phyloP scores from a whole-genome alignment of 2,888 invertebrate species.

The Polymixis flavicincta region DNA sequence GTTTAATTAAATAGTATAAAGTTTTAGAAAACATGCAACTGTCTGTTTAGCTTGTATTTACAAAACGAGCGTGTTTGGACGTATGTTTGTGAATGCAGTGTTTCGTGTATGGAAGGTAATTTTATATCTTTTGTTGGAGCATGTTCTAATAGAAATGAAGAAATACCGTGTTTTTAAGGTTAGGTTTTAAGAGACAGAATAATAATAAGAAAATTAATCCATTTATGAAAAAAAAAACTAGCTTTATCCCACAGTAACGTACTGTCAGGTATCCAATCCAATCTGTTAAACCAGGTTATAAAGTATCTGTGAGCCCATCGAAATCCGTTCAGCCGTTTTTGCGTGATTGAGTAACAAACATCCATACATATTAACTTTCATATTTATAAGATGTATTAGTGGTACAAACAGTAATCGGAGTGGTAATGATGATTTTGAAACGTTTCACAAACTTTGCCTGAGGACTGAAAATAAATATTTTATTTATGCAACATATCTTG shows the following conservation, averaged over 20 bases:
- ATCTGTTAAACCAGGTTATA: no score
- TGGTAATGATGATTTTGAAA: background rate
- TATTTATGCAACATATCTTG: no score
- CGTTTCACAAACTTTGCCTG: background rate
- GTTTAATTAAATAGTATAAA: conserved; percentile 74
- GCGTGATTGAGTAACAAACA: no score
- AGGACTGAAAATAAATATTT: background rate
- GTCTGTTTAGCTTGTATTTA: conserved; percentile 46
- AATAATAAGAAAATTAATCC: background rate
- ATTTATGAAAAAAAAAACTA: background rate
- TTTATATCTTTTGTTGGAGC: conserved; percentile 13
- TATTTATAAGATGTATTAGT: no score
- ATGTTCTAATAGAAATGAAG: background rate
- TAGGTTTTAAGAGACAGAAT: background rate
- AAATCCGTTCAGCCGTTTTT: no score
- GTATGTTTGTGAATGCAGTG: conserved; percentile 20
- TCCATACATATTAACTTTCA: no score
- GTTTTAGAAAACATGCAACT: conserved; percentile 68
- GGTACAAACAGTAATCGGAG: background rate
- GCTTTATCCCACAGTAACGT: no score
- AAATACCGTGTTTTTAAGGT: background rate
- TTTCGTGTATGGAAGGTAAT: conserved; percentile 29
- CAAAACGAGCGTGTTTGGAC: conserved; percentile 30
- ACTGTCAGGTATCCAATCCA: no score
- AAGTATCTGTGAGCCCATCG: no score